Evolutionary conservation across 2,888 invertebrate genomes (phyloP).

Genomic region (Cephus pygmeus): DNA sequence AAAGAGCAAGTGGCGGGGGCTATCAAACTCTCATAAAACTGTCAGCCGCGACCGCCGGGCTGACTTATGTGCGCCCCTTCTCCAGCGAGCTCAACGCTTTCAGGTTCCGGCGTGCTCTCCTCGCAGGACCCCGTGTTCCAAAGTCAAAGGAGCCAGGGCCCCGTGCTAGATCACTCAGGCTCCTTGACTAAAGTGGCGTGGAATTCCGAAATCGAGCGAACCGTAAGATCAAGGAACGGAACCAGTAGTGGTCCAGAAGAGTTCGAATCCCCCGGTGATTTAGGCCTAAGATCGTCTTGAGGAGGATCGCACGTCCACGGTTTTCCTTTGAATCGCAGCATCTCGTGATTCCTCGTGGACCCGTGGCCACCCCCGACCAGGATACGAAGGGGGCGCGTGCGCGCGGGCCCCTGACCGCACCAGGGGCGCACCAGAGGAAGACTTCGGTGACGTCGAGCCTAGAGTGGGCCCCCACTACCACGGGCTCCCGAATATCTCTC

Average conservation of each 20-base stretch:
- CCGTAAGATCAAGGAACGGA: neutral
- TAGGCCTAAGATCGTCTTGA: slow-evolving; percentile 1
- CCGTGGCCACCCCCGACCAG: slow-evolving; percentile 18
- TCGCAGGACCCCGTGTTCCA: neutral
- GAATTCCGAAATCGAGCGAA: neutral
- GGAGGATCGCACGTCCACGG: slow-evolving; percentile 8
- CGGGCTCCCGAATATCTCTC: slow-evolving; percentile 64
- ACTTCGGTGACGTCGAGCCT: slow-evolving; percentile 50
- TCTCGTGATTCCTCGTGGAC: slow-evolving; percentile 2
- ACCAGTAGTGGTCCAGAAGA: neutral
- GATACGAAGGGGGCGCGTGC: slow-evolving; percentile 50
- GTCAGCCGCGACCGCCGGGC: slow-evolving; percentile 60
- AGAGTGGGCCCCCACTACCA: slow-evolving; percentile 41
- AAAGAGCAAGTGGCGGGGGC: slow-evolving; percentile 51
- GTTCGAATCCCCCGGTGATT: slow-evolving; percentile 6
- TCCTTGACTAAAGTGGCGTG: neutral
- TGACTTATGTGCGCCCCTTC: slow-evolving; percentile 58
- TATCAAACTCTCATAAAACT: slow-evolving; percentile 67
- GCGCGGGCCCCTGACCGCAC: slow-evolving; percentile 47
- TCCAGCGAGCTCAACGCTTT: slow-evolving; percentile 22
- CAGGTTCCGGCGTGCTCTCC: slow-evolving; percentile 14
- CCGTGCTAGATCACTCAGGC: neutral
- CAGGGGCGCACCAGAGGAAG: slow-evolving; percentile 40
- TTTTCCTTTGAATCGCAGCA: neutral
- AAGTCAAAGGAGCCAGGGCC: neutral